Percentiles rank a stretch among this genome's conserved stretches.
Evolutionary conservation across 2,888 invertebrate species (phyloP).

Genomic region (Drosophila incognita): DNA sequence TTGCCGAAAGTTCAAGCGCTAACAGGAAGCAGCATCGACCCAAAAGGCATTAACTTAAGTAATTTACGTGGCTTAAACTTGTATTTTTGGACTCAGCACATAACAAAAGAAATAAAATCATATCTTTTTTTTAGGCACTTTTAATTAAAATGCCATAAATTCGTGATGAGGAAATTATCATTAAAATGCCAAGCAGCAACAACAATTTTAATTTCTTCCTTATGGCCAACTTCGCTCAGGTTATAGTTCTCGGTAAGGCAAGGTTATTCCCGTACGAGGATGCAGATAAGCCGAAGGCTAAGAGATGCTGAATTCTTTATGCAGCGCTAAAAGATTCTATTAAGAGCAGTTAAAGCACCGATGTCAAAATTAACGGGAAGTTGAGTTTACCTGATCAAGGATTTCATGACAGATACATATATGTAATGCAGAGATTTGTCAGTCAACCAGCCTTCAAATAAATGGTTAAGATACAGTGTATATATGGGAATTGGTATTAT

Average conservation of each 20-base stretch:
- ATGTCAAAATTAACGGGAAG: slow-evolving; percentile 5
- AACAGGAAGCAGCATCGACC: slow-evolving; percentile 60
- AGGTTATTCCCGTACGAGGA: slow-evolving; percentile 27
- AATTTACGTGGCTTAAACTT: slow-evolving; percentile 73
- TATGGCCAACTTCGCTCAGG: slow-evolving; percentile 28
- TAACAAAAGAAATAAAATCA: slow-evolving; percentile 25
- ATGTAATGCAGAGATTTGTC: neutral
- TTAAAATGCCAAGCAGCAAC: slow-evolving; percentile 67
- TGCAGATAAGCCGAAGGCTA: slow-evolving; percentile 46
- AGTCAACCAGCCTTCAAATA: neutral
- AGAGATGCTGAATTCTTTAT: neutral
- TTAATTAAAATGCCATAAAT: slow-evolving; percentile 79
- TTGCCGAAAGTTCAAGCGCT: slow-evolving; percentile 54
- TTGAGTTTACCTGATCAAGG: slow-evolving; percentile 1
- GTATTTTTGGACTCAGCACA: slow-evolving; percentile 50
- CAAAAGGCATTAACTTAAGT: slow-evolving; percentile 57
- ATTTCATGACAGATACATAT: neutral
- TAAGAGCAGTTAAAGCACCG: slow-evolving; percentile 1
- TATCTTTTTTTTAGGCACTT: slow-evolving; percentile 58
- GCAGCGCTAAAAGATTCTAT: slow-evolving; percentile 4
- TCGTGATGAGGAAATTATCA: slow-evolving; percentile 77
- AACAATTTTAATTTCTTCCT: slow-evolving; percentile 61
- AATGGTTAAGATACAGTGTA: neutral
- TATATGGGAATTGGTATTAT: neutral
- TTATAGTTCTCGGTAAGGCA: slow-evolving; percentile 33